Percentiles rank a stretch among this genome's conserved stretches.
These are phyloP conservation scores for Polyergus mexicanus DNA, from an alignment of 1,140 invertebrate genomes.

Conservation along the genomic window DNA sequence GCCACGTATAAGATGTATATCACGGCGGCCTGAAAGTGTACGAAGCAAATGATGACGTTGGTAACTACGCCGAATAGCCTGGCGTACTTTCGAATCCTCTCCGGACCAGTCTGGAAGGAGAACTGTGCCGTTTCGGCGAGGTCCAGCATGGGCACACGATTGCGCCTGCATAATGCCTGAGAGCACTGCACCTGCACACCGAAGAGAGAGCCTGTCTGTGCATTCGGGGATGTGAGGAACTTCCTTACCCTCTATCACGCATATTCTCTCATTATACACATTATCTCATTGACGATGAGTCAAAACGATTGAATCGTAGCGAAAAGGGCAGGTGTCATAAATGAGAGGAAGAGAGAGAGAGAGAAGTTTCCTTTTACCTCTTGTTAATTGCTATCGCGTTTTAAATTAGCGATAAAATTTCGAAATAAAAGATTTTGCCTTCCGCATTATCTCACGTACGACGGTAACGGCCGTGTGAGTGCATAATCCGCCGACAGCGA, in stretches of 20 bases:
- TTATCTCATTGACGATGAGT: conserved; percentile 5
- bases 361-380: not conserved
- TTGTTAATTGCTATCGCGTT: not conserved
- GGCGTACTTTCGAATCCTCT: conserved; percentile 82
- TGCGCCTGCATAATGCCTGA: conserved; percentile 82
- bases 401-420: not conserved
- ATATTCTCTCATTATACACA: conserved; percentile 24
- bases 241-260: not conserved
- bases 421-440: not conserved
- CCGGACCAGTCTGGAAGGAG: conserved; percentile 86
- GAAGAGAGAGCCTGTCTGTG: conserved; percentile 52
- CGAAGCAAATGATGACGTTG: conserved; percentile 77
- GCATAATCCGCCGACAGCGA: conserved; percentile 84
- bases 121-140: conserved; percentile 87
- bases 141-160: conserved; percentile 83
- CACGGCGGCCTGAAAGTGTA: conserved; percentile 74
- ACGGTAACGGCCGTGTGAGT: conserved; percentile 86
- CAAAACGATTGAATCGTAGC: conserved; percentile 21
- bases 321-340: not conserved
- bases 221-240: conserved; percentile 9
- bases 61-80: conserved; percentile 77
- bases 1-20: conserved; percentile 79
- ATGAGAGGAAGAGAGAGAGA: not conserved
- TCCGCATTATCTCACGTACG: conserved; percentile 75
- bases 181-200: conserved; percentile 83